Percentiles rank a stretch among this genome's conserved stretches.
These are phyloP conservation scores for Pseudopleuronectes americanus DNA, from an alignment of 2,797 vertebrate genomes.

Conservation along the genomic window DNA sequence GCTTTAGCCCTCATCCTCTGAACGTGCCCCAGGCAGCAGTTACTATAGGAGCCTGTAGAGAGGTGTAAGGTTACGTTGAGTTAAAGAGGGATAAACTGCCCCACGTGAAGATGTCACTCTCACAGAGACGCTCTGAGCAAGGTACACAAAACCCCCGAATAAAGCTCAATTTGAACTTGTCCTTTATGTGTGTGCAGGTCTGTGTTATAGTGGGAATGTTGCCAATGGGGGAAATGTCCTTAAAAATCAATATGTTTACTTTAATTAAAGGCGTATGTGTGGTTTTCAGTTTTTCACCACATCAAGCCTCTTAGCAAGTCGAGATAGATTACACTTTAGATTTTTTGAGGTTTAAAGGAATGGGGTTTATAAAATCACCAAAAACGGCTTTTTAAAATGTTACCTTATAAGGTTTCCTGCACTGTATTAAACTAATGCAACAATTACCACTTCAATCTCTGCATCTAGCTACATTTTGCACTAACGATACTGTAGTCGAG, in stretches of 20 bases:
- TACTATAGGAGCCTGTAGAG: constrained; percentile 74
- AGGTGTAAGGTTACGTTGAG: not conserved
- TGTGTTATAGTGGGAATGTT: no score
- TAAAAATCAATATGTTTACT: not conserved
- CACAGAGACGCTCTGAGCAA: no score
- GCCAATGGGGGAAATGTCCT: not conserved
- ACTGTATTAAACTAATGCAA: not conserved
- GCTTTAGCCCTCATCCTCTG: fast-evolving
- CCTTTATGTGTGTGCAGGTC: no score
- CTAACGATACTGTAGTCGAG: not conserved
- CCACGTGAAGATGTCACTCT: not conserved
- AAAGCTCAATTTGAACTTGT: no score
- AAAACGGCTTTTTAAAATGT: not conserved
- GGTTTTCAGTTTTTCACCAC: not conserved
- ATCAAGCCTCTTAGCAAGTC: not conserved
- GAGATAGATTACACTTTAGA: constrained; percentile 15
- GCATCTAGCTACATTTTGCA: not conserved
- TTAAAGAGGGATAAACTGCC: not conserved
- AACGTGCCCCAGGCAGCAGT: constrained; percentile 80
- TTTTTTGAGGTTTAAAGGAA: constrained; percentile 12
- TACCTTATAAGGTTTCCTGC: not conserved
- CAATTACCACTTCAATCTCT: not conserved
- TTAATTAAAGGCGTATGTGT: not conserved
- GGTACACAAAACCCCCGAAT: no score
- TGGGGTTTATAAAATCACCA: constrained; percentile 8